Evolutionary conservation across 2,888 invertebrate species (phyloP).

Genomic region (Pyrgus malvae): DNA sequence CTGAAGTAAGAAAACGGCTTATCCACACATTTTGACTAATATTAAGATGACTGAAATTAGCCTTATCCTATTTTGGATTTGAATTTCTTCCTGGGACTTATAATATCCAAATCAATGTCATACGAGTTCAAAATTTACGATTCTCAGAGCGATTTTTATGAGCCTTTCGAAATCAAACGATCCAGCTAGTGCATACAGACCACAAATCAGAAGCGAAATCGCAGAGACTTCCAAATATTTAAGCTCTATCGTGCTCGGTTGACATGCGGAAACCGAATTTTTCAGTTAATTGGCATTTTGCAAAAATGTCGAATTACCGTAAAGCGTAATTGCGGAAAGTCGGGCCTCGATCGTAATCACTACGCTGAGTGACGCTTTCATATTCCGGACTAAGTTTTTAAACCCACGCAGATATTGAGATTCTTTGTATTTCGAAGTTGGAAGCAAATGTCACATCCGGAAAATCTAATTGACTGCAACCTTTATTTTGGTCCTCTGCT

Average conservation of each 20-base stretch:
- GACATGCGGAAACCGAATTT: slow-evolving; percentile 21
- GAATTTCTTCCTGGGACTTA: too few relatives aligned
- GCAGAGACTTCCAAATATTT: slow-evolving; percentile 14
- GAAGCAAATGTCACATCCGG: too few relatives aligned
- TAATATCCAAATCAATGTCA: too few relatives aligned
- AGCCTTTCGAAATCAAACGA: neutral
- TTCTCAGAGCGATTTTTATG: too few relatives aligned
- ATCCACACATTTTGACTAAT: too few relatives aligned
- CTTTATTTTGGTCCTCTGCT: too few relatives aligned
- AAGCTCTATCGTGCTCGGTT: slow-evolving; percentile 2
- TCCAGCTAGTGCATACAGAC: neutral
- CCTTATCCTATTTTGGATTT: too few relatives aligned
- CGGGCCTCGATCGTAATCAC: slow-evolving; percentile 11
- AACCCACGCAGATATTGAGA: slow-evolving; percentile 24
- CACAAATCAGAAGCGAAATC: slow-evolving; percentile 9
- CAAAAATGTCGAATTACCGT: slow-evolving; percentile 27
- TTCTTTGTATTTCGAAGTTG: neutral
- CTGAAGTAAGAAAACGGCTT: too few relatives aligned
- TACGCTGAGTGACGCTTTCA: slow-evolving; percentile 21
- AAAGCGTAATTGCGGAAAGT: slow-evolving; percentile 18
- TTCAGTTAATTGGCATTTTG: slow-evolving; percentile 33
- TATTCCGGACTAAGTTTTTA: slow-evolving; percentile 26
- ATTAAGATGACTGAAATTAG: too few relatives aligned
- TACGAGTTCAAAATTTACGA: too few relatives aligned
- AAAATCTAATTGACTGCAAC: too few relatives aligned